Evolutionary conservation across 2,888 invertebrate species (phyloP).

Genomic region (Andrena bucephala): DNA sequence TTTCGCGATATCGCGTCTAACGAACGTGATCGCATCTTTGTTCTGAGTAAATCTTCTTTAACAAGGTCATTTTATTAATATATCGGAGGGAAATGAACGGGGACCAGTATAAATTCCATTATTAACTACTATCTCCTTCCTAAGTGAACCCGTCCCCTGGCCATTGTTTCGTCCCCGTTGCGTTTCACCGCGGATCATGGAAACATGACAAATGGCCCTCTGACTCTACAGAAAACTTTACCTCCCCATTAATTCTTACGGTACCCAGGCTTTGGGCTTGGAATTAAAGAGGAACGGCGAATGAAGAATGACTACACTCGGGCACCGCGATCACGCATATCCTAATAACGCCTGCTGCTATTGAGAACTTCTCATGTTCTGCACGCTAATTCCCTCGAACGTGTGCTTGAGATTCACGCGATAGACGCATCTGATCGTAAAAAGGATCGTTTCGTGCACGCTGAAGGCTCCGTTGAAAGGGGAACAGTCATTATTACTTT

Average conservation of each 20-base stretch:
- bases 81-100: not conserved
- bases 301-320: conserved; percentile 25
- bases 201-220: conserved; percentile 23
- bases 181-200: not conserved
- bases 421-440: not conserved
- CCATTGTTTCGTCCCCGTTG: not conserved
- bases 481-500: not conserved
- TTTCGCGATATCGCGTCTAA: not conserved
- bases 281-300: conserved; percentile 15
- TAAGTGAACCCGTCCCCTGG: not conserved
- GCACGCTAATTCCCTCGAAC: conserved; percentile 15
- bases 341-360: conserved; percentile 4
- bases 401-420: not conserved
- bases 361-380: conserved; percentile 16
- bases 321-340: conserved; percentile 20
- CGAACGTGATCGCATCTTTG: not conserved
- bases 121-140: not conserved
- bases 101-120: not conserved
- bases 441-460: not conserved
- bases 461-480: not conserved
- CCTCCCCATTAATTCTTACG: not conserved
- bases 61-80: too few relatives aligned
- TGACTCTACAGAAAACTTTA: not conserved
- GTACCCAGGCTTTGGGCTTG: not conserved
- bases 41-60: too few relatives aligned